phyloP scores from a whole-genome alignment of 2,797 vertebrate species.

The Scleropages formosus region DNA sequence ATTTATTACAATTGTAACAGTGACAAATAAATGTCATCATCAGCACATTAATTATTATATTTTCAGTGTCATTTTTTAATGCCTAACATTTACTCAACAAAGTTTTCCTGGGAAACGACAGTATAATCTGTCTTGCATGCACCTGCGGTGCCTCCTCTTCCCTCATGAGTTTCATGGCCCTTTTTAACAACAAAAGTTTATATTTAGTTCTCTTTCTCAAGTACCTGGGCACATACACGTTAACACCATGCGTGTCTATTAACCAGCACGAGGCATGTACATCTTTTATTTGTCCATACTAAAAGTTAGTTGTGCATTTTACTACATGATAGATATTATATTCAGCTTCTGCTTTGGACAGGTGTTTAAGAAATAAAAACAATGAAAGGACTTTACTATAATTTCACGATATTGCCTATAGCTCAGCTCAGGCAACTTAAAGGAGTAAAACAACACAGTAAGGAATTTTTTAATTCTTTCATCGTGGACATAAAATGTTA shows the following conservation, averaged over 20 bases:
- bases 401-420: no score
- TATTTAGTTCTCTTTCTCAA: slow-evolving; percentile 26
- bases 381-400: no score
- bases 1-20: not conserved
- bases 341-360: no score
- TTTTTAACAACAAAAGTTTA: slow-evolving; percentile 34
- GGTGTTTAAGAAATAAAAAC: no score
- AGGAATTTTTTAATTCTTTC: no score
- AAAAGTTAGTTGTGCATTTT: no score
- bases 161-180: not conserved
- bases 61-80: not conserved
- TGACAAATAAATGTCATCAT: not conserved
- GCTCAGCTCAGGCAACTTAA: no score
- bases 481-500: no score
- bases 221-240: not conserved
- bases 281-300: no score
- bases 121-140: not conserved
- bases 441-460: no score
- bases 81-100: not conserved
- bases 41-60: not conserved
- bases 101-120: slow-evolving; percentile 16
- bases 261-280: not conserved
- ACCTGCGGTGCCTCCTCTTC: slow-evolving; percentile 9
- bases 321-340: no score
- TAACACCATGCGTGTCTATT: not conserved